These are phyloP conservation scores for Hanleya hanleyi DNA, from an alignment of 2,888 invertebrate species.

Conservation along the genomic window DNA sequence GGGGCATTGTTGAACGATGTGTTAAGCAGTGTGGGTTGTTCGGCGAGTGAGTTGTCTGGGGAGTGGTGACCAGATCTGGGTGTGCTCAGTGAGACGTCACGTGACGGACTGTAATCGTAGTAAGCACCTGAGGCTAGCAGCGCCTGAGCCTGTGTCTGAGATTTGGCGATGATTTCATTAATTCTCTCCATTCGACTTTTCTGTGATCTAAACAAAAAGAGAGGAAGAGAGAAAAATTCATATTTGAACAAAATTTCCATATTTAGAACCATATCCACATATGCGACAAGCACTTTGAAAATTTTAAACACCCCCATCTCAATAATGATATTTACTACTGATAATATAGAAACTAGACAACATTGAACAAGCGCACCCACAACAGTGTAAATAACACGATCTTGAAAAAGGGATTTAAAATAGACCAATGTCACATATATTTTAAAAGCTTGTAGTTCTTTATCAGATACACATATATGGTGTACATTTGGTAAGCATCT, in stretches of 20 bases:
- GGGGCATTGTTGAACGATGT: not conserved
- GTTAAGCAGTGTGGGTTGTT: not conserved
- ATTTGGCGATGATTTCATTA: slow-evolving; percentile 67
- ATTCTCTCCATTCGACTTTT: slow-evolving; percentile 69
- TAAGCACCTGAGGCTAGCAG: slow-evolving; percentile 56
- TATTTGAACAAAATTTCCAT: not conserved
- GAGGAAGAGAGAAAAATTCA: not conserved
- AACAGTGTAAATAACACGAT: too few relatives aligned
- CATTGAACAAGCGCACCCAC: too few relatives aligned
- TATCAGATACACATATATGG: too few relatives aligned
- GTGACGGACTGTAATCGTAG: slow-evolving; percentile 4
- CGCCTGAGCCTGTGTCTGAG: slow-evolving; percentile 65
- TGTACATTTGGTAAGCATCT: too few relatives aligned
- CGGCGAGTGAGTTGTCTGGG: not conserved
- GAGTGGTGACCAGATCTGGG: not conserved
- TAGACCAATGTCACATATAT: too few relatives aligned
- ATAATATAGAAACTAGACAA: too few relatives aligned
- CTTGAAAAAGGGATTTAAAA: too few relatives aligned
- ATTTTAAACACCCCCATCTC: not conserved
- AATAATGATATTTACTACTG: too few relatives aligned
- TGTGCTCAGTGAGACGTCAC: not conserved
- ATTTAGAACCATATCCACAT: too few relatives aligned
- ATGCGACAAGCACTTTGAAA: too few relatives aligned
- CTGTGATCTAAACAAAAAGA: slow-evolving; percentile 46
- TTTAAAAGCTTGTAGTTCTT: too few relatives aligned